phyloP scores from a whole-genome alignment of 2,113 vertebrate genomes.

The Oostethus manadensis region DNA sequence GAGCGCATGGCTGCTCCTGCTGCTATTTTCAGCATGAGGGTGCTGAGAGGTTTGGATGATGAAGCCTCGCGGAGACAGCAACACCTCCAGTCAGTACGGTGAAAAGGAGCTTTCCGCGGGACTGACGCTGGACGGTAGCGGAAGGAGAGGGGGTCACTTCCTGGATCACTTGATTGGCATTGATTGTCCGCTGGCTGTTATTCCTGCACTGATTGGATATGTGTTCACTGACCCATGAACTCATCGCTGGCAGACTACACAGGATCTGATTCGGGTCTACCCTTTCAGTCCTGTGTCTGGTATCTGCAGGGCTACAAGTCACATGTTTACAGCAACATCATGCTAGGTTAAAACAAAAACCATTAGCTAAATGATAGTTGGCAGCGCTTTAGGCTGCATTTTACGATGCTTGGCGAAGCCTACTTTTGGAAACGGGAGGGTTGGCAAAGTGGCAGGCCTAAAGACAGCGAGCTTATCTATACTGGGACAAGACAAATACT shows the following conservation, averaged over 20 bases:
- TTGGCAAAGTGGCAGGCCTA: background rate
- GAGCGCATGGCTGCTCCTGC: conserved; percentile 11
- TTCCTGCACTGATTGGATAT: background rate
- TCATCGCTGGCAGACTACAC: background rate
- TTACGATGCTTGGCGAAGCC: too few relatives aligned
- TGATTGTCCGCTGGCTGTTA: background rate
- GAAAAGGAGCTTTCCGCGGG: conserved; percentile 4
- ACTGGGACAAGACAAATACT: too few relatives aligned
- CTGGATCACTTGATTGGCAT: background rate
- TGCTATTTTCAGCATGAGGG: conserved; percentile 48
- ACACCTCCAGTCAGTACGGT: conserved; percentile 11
- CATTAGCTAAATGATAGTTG: background rate
- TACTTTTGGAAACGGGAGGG: too few relatives aligned
- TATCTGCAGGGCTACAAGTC: too few relatives aligned
- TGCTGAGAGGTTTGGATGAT: conserved; percentile 40
- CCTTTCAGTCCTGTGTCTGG: too few relatives aligned
- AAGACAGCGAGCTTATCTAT: too few relatives aligned
- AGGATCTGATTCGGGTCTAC: too few relatives aligned
- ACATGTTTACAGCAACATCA: too few relatives aligned
- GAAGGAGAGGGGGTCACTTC: background rate
- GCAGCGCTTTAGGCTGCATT: background rate
- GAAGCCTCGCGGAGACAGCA: conserved; percentile 22
- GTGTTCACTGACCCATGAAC: background rate
- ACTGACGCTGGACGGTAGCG: conserved; percentile 10
- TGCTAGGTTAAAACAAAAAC: background rate